Base-by-base conservation (phyloP, 2,113 vertebrate genomes). In the Thamnaconus septentrionalis region DNA sequence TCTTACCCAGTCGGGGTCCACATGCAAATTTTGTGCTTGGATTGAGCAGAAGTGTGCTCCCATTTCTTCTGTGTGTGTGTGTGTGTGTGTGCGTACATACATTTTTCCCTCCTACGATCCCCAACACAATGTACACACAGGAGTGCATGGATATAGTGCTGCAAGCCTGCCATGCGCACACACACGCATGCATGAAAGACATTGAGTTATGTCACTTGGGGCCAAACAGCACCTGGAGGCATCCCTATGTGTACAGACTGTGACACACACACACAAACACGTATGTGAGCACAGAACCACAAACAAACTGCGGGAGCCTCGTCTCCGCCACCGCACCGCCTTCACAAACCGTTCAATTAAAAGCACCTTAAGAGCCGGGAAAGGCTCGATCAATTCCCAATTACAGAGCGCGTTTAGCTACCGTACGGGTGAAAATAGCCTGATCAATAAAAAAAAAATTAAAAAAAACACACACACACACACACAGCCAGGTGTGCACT, bases 361-460 rank as follows among this genome's bases (percentile, higher is more conserved):
- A 69, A 66, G 46, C 47, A 41, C 46, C 55, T 55, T 66, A 67
- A 74, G 66, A 62, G 0, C 50, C 70, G 39, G 8, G 9, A 81
- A 71, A 78, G 53, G 52, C 18, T 44, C 41, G 1, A 81, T 84
- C 82, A 75, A 69, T 85, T 66, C 63, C 68, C 74, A 75, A 72
- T 86, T 78, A 83, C 61, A 53, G 42, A 66, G 61, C 72, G 60
- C 6, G 5, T 75, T 81, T 78, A 45, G 61, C 75, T 66, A 68
- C 57, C 78, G 72, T 80, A 68, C 60, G 7, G 47, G 53, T 59
- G 63, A 75, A 84, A 71, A 69, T 66, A 46, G 42, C 47, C 49
- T 5, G 53, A 63, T 85, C 64, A 64, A 82, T 85, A 70, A 52
- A 54, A 53, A 40, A 31, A 31, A 31, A 31, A n/a, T n/a, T 2